Evolutionary conservation across 2,797 vertebrate species (phyloP).

Genomic region (Moxostoma hubbsi): DNA sequence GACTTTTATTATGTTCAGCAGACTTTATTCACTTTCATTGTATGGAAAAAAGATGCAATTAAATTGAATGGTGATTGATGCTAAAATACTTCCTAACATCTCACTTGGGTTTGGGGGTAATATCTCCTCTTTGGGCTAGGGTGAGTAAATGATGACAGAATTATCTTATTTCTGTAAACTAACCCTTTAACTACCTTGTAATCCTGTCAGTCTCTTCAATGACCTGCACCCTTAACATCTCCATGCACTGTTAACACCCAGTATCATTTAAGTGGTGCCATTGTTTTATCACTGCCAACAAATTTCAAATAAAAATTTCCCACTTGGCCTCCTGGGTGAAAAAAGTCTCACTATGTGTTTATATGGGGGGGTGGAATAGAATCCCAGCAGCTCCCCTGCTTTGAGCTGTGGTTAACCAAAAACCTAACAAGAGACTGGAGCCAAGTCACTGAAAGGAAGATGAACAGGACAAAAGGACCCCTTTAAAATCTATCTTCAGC

Average conservation of each 20-base stretch:
- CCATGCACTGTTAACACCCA: neutral
- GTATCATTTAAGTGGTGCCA: constrained; percentile 48
- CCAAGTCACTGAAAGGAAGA: constrained; percentile 53
- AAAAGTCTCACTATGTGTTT: constrained; percentile 60
- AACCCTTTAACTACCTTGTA: neutral
- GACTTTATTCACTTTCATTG: too few relatives aligned
- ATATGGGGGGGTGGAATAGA: constrained; percentile 56
- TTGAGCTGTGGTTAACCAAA: constrained; percentile 37
- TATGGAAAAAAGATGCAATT: too few relatives aligned
- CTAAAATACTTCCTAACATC: too few relatives aligned
- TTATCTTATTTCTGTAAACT: too few relatives aligned
- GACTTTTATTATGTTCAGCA: too few relatives aligned
- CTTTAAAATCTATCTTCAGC: constrained; percentile 26
- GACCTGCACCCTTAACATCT: constrained; percentile 15
- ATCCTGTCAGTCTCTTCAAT: neutral
- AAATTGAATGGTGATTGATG: too few relatives aligned
- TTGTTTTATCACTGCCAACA: constrained; percentile 57
- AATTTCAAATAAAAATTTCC: constrained; percentile 56
- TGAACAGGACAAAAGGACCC: constrained; percentile 60
- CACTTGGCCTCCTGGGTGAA: constrained; percentile 55
- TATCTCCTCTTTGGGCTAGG: too few relatives aligned
- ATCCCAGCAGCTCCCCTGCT: constrained; percentile 57
- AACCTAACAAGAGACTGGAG: constrained; percentile 62
- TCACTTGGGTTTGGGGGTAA: too few relatives aligned
- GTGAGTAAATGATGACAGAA: too few relatives aligned